A percentile compares a stretch with the other conserved stretches of the same genome.
Conservation (phyloP, 1,140 invertebrate genomes). For the Formica selysi region DNA sequence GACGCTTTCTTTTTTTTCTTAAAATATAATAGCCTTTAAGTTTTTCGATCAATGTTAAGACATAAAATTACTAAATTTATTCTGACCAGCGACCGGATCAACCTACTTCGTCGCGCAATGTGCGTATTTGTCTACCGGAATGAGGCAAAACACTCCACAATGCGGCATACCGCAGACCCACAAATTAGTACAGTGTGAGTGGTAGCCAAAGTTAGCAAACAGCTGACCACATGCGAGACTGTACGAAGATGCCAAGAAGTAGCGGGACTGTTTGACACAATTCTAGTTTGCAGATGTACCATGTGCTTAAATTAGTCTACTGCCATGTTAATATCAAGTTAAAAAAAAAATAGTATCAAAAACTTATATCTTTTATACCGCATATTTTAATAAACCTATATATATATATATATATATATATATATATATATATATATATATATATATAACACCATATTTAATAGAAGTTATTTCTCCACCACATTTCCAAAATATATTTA, state of each 20-base stretch:
- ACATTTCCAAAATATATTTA: too few relatives aligned
- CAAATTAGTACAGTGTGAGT: conserved; percentile 60
- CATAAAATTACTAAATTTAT: conserved; percentile 1
- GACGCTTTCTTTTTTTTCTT: background rate
- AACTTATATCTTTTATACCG: background rate
- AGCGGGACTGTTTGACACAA: conserved; percentile 33
- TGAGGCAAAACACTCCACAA: conserved; percentile 60
- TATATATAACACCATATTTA: background rate
- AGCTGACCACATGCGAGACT: conserved; percentile 27
- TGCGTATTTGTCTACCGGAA: conserved; percentile 24
- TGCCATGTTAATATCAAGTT: background rate
- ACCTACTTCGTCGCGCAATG: background rate
- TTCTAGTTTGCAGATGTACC: conserved; percentile 6
- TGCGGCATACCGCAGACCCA: conserved; percentile 24
- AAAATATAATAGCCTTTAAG: background rate
- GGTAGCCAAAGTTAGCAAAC: conserved; percentile 55
- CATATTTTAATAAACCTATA: background rate
- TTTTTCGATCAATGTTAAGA: background rate
- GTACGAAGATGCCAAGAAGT: conserved; percentile 58
- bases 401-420: too few relatives aligned
- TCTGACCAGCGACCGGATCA: conserved; percentile 25
- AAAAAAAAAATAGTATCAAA: background rate
- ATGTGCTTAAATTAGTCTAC: conserved; percentile 45
- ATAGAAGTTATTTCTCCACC: background rate
- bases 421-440: too few relatives aligned